Evolutionary conservation across 1,140 invertebrate genomes (phyloP), one percentile per base, ranked within the genome.

Genomic region (Metaphire vulgaris): DNA sequence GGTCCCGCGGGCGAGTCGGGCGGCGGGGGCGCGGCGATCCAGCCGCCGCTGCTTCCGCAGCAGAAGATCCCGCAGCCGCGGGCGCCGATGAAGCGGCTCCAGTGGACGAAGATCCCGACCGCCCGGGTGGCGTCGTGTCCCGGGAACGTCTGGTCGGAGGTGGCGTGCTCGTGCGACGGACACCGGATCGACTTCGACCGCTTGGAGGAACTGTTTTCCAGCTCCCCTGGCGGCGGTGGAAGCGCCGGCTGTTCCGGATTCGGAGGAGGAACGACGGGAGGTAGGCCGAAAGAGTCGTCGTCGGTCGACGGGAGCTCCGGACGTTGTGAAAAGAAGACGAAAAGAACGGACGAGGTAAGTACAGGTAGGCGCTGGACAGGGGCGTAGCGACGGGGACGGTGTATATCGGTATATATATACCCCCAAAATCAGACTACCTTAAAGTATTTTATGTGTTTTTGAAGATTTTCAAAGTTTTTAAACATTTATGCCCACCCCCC

Each of bases 61-160:
- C 41, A 56, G 41, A 6, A 21, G 41, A 56, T 21, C 41, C 85
- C 85, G 6, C 82, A 81, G 65, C 83, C 85, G 0, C 82, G 80
- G 75, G 76, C 75, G 28, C 84, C 83, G 77, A 83, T 85, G 82
- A 79, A 80, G 33, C 82, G 81, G 31, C 74, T 86, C 15, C 83
- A 85, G 74, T 85, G 84, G 85, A 81, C 82, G 68, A 86, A 86
- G 78, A 85, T 86, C 71, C 82, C 85, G 12, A 72, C 78, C 41
- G 81, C 79, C 69, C 81, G 41, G 41, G 41, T 56, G 41, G 41
- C 41, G 41, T 56, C 41, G 80, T 76, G 81, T 85, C 14, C 70
- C 81, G n/a, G 82, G 82, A 85, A 82, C 77, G 68, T 85, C 72
- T 76, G 69, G 77, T 72, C 70, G 31, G 64, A 32, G 56, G 72